These are phyloP conservation scores for Accipiter cooperii DNA, from an alignment of 2,113 vertebrate genomes.

Conservation along the genomic window DNA sequence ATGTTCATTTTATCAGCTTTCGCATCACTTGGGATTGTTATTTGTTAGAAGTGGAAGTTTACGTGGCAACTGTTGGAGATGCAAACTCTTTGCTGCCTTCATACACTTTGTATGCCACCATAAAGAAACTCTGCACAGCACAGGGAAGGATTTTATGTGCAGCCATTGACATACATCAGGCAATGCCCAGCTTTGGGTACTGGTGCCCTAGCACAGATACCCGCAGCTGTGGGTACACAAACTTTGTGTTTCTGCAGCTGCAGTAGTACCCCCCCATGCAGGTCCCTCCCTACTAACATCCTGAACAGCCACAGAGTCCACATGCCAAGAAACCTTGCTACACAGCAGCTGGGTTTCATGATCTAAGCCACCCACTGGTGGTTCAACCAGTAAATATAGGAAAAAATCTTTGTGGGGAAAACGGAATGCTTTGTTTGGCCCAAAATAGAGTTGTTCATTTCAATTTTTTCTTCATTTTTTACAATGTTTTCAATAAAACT, in stretches of 20 bases:
- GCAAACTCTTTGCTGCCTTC: background rate
- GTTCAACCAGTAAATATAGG: background rate
- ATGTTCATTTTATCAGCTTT: background rate
- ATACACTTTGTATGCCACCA: background rate
- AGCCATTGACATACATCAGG: background rate
- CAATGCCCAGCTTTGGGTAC: accelerated
- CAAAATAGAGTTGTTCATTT: background rate
- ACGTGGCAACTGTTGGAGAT: background rate
- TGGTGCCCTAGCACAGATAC: background rate
- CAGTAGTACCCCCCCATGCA: background rate
- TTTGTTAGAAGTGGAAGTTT: background rate
- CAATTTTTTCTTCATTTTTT: background rate
- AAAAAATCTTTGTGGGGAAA: background rate
- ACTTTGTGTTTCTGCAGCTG: background rate
- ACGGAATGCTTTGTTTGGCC: background rate
- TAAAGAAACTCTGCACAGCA: background rate
- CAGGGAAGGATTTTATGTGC: background rate
- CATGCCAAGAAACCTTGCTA: background rate
- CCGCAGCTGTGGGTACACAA: accelerated
- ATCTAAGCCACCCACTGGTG: background rate
- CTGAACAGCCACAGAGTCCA: background rate
- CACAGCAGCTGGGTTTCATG: background rate
- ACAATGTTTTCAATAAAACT: background rate
- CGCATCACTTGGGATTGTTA: background rate
- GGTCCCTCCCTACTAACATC: background rate